Evolutionary conservation across 2,797 vertebrate genomes (phyloP).

Genomic region (Lagodon rhomboides): DNA sequence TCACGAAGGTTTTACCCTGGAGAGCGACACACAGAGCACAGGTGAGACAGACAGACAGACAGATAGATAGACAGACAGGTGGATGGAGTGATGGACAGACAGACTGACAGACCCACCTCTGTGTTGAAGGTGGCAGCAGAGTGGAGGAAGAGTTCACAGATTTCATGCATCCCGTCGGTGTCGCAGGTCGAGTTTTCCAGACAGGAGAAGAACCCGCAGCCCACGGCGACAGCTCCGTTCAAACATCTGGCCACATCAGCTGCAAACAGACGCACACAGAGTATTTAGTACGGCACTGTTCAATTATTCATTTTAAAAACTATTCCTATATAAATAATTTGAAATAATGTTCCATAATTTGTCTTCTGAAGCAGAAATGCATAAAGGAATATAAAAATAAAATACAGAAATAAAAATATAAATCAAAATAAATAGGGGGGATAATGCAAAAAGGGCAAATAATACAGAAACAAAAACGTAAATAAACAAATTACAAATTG

Average conservation of each 20-base stretch:
- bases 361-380: too few relatives aligned
- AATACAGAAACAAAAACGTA: too few relatives aligned
- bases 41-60: background rate
- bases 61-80: too few relatives aligned
- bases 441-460: too few relatives aligned
- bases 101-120: constrained; percentile 83
- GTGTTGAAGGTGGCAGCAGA: constrained; percentile 95
- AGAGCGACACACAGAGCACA: background rate
- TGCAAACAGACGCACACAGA: constrained; percentile 59
- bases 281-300: too few relatives aligned
- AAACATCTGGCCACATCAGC: constrained; percentile 94
- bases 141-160: constrained; percentile 95
- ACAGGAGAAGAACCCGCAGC: constrained; percentile 95
- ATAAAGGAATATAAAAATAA: too few relatives aligned
- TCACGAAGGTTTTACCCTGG: constrained; percentile 96
- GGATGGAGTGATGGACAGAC: background rate
- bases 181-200: constrained; percentile 98
- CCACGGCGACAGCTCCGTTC: constrained; percentile 91
- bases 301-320: too few relatives aligned
- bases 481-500: too few relatives aligned
- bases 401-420: too few relatives aligned
- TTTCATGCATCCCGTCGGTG: constrained; percentile 95
- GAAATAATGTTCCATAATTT: too few relatives aligned
- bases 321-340: too few relatives aligned
- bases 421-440: too few relatives aligned